Evolutionary conservation across 2,797 vertebrate genomes (phyloP).

Genomic region (Sebastes nivosus): DNA sequence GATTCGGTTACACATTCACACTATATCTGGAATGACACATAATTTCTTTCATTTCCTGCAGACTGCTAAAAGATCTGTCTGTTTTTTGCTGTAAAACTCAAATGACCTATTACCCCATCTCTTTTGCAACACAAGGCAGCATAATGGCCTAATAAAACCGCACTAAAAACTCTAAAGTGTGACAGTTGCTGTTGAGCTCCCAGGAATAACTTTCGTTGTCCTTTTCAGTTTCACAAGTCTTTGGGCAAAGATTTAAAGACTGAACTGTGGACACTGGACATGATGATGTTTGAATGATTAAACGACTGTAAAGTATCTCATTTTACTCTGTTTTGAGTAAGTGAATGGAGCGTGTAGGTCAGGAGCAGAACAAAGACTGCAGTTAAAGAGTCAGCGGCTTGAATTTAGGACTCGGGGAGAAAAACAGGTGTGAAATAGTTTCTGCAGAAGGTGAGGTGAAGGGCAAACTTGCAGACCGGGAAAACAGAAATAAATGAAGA

Average conservation of each 20-base stretch:
- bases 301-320: conserved; percentile 4
- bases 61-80: not conserved
- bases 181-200: conserved; percentile 24
- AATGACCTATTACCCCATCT: conserved; percentile 34
- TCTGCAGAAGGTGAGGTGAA: conserved; percentile 27
- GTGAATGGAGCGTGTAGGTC: not conserved
- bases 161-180: conserved; percentile 41
- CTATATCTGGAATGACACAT: not conserved
- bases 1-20: not conserved
- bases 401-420: not conserved
- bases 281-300: conserved; percentile 31
- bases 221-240: conserved; percentile 22
- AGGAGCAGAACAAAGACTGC: not conserved
- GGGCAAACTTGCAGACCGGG: not conserved
- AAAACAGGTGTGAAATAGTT: conserved; percentile 1
- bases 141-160: conserved; percentile 46
- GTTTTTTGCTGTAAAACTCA: conserved; percentile 39
- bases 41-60: not conserved
- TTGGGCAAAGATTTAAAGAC: not conserved
- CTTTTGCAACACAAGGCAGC: conserved; percentile 42
- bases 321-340: conserved; percentile 2
- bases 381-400: not conserved
- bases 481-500: not conserved
- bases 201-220: conserved; percentile 10
- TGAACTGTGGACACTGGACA: conserved; percentile 1